phyloP scores from a whole-genome alignment of 1,140 invertebrate species.

The Acarapis woodi region DNA sequence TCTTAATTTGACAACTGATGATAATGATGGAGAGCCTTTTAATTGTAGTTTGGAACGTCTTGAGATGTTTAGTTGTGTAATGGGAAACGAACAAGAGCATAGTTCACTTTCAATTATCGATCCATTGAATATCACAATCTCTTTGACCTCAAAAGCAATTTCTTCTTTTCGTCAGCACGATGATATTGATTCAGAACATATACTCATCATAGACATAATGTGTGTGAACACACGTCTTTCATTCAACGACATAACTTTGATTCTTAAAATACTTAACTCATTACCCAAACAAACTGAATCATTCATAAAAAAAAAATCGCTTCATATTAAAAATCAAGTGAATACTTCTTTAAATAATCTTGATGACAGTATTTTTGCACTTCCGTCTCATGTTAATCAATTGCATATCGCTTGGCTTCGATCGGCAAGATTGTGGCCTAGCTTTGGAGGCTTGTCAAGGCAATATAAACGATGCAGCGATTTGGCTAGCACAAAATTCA shows the following conservation, averaged over 20 bases:
- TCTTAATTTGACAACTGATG: slow-evolving; percentile 3
- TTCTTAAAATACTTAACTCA: slow-evolving; percentile 54
- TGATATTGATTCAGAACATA: slow-evolving; percentile 4
- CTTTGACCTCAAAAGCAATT: background rate
- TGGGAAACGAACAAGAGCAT: slow-evolving; percentile 68
- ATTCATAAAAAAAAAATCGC: background rate
- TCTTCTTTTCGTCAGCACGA: slow-evolving; percentile 13
- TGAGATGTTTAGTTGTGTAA: slow-evolving; percentile 72
- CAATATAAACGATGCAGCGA: slow-evolving; percentile 43
- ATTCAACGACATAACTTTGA: slow-evolving; percentile 77
- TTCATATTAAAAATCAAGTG: background rate
- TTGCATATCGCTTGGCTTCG: slow-evolving; percentile 38
- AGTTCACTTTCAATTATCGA: slow-evolving; percentile 86
- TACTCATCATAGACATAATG: slow-evolving; percentile 7
- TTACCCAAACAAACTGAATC: slow-evolving; percentile 33
- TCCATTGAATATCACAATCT: slow-evolving; percentile 35
- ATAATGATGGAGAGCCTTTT: slow-evolving; percentile 24
- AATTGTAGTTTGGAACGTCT: slow-evolving; percentile 62
- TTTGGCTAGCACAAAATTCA: slow-evolving; percentile 41
- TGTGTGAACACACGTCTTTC: slow-evolving; percentile 59
- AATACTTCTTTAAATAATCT: background rate
- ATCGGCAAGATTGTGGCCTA: slow-evolving; percentile 30
- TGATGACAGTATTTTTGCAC: background rate
- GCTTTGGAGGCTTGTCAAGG: slow-evolving; percentile 34
- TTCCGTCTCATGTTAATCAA: slow-evolving; percentile 19